These are phyloP conservation scores for Tachysurus fulvidraco DNA, from an alignment of 2,113 vertebrate species.

Conservation along the genomic window DNA sequence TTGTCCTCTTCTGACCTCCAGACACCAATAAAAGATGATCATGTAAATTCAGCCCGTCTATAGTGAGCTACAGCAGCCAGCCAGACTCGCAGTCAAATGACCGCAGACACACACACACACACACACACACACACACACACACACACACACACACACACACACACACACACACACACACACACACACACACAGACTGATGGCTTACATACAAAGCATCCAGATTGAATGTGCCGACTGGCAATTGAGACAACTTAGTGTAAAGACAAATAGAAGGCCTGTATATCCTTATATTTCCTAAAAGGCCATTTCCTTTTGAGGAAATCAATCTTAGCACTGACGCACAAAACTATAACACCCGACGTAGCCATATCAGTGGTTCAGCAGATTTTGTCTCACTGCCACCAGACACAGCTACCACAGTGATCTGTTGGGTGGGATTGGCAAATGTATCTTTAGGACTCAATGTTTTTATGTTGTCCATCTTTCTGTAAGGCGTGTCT, in stretches of 20 bases:
- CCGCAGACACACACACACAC: not conserved
- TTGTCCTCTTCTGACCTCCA: conserved; percentile 35
- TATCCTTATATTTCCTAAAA: not conserved
- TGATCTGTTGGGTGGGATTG: not conserved
- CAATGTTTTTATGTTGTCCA: not conserved
- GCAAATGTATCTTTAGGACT: not conserved
- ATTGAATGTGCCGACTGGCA: not conserved
- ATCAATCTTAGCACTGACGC: not conserved
- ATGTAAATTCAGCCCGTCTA: conserved; percentile 38
- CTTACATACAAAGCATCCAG: not conserved
- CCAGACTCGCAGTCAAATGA: conserved; percentile 23
- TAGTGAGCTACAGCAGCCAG: conserved; percentile 39
- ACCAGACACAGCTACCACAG: not conserved
- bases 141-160: conserved; percentile 17
- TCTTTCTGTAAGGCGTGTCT: not conserved
- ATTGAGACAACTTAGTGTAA: not conserved
- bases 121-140: conserved; percentile 20
- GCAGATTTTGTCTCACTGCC: not conserved
- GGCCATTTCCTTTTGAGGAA: not conserved
- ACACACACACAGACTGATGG: not conserved
- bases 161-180: not conserved
- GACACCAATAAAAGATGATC: conserved; percentile 38
- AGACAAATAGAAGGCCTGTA: not conserved
- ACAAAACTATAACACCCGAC: not conserved
- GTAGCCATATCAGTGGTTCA: not conserved